phyloP scores from a whole-genome alignment of 2,797 vertebrate species.

The Poecile montanus region DNA sequence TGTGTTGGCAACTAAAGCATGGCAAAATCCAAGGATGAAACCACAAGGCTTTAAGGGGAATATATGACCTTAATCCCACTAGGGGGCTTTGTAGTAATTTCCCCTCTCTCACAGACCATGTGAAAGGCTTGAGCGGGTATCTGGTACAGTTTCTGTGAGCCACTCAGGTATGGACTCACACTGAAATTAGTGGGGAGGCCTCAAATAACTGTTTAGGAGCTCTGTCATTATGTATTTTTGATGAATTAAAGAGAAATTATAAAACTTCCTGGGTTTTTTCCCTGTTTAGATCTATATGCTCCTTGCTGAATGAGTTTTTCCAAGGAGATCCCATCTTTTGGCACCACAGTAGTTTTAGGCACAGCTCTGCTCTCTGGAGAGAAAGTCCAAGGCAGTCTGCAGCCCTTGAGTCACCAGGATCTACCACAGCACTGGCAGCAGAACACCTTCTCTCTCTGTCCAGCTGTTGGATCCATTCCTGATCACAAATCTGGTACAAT shows the following conservation, averaged over 20 bases:
- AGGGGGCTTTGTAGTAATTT: not conserved
- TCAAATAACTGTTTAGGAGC: not conserved
- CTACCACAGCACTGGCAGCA: not conserved
- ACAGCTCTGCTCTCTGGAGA: not conserved
- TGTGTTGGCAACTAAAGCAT: not conserved
- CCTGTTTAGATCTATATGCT: not conserved
- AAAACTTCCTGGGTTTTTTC: rapidly evolving
- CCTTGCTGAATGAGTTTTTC: not conserved
- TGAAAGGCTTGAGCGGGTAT: not conserved
- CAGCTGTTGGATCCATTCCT: not conserved
- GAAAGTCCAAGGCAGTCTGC: not conserved
- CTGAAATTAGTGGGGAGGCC: not conserved
- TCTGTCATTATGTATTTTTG: not conserved
- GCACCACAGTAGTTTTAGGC: not conserved
- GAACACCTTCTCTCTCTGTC: not conserved
- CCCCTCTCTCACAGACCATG: not conserved
- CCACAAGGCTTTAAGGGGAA: not conserved
- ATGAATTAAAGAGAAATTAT: not conserved
- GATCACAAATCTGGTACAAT: not conserved
- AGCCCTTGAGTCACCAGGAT: not conserved
- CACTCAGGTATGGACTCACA: not conserved
- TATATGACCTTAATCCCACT: not conserved
- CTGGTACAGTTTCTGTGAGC: not conserved
- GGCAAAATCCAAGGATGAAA: not conserved
- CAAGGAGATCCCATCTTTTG: not conserved